Percentiles rank a stretch among this genome's conserved stretches.
Conservation (phyloP, 2,797 vertebrate genomes). For the Cryptoblepharus egeriae region DNA sequence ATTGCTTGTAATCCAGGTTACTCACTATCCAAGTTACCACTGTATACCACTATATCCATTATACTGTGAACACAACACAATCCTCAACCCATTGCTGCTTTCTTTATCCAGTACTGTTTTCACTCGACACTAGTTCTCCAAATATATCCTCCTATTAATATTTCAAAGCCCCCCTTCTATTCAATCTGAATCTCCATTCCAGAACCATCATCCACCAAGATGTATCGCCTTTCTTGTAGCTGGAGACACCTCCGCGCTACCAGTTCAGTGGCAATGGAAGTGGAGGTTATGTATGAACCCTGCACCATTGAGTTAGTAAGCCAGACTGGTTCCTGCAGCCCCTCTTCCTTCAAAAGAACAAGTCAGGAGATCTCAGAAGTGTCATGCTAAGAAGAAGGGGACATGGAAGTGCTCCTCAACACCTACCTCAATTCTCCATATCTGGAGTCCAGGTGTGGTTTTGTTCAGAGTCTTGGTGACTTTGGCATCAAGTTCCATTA, state of each 20-base stretch:
- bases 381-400: background rate
- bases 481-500: slow-evolving; percentile 80
- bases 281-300: background rate
- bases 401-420: background rate
- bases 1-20: too few relatives aligned
- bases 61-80: background rate
- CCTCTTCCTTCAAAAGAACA: background rate
- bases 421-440: slow-evolving; percentile 91
- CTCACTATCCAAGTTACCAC: too few relatives aligned
- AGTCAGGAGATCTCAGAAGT: background rate
- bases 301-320: background rate
- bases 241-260: background rate
- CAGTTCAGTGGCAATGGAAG: background rate
- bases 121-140: background rate
- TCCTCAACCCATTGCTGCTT: background rate
- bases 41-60: too few relatives aligned
- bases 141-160: too few relatives aligned
- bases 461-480: slow-evolving; percentile 82
- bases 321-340: background rate
- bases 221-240: background rate
- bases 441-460: slow-evolving; percentile 85
- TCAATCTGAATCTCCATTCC: background rate
- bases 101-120: background rate
- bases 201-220: background rate
- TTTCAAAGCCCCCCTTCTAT: background rate